Evolutionary conservation across 2,113 vertebrate species (phyloP), one percentile per base, ranked within the genome.

Genomic region (Nymphicus hollandicus): DNA sequence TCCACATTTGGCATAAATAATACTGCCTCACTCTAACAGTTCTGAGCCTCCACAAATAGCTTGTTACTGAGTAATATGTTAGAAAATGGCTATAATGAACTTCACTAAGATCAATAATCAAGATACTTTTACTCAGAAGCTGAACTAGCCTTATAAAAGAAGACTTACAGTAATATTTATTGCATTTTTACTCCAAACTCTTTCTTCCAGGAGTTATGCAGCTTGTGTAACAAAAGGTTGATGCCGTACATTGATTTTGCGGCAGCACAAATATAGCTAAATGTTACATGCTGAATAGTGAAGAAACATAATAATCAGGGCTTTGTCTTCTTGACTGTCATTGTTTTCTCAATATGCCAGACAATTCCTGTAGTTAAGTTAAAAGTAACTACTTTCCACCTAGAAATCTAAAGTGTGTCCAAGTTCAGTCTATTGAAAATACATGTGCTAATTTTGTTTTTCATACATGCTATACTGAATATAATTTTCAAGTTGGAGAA

Each of bases 51-150:
- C 60, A 70, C 8, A 13, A 65, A 94, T 89, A 93, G 72, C 87
- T 55, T 88, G 76, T 90, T 88, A 81, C 17, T 66, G 91, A 93
- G 80, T 83, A 94, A 76, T 72, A 29, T 14, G 9, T 81, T 93
- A 79, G 70, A 73, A 93, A 97, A 94, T 87, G 27, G 14, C 93
- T 91, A 37, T 95, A 92, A 77, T 92, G 73, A 90, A 96, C 90
- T 91, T 96, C 55, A 64, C 68, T 79, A 35, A 73, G 81, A 87
- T 91, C 86, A 78, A 44, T 93, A 95, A 74, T 86, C 78, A 73
- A 73, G 85, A 66, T 80, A 63, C 46, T 86, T 81, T 44, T 58
- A 49, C 56, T 96, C 81, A 97, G 80, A 86, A 78, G 91, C 60
- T 90, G 82, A 88, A 91, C 79, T 81, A 77, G 55, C 61, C 88